These are phyloP conservation scores for Strigamia maritima DNA, from an alignment of 2,888 invertebrate species.

Conservation along the genomic window DNA sequence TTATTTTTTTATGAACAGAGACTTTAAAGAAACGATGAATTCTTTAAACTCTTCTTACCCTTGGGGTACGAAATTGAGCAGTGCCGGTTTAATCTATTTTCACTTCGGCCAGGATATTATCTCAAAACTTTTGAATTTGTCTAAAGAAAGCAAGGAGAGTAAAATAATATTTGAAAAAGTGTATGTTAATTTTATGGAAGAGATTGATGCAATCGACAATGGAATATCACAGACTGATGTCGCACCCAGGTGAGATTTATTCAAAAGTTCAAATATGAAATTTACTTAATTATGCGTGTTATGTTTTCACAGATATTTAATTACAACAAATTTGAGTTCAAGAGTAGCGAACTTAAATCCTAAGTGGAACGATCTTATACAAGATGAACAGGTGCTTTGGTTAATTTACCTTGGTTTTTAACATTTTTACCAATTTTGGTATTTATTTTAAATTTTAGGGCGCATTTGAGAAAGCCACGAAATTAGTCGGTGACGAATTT, in stretches of 20 bases:
- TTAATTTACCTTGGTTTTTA: conserved; percentile 36
- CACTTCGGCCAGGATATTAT: conserved; percentile 83
- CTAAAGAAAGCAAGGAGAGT: conserved; percentile 57
- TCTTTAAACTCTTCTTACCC: conserved; percentile 59
- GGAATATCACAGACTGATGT: conserved; percentile 79
- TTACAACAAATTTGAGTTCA: conserved; percentile 73
- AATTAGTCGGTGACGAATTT: conserved; percentile 76
- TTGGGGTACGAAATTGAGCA: conserved; percentile 72
- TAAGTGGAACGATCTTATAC: conserved; percentile 66
- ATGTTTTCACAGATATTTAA: conserved; percentile 60
- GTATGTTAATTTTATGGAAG: conserved; percentile 83
- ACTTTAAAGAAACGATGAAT: conserved; percentile 67
- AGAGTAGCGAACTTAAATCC: conserved; percentile 78
- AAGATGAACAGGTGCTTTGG: conserved; percentile 52
- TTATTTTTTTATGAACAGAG: conserved; percentile 49
- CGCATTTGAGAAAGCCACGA: conserved; percentile 63
- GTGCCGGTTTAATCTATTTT: conserved; percentile 87
- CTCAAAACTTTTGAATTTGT: conserved; percentile 56
- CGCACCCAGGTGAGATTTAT: conserved; percentile 47
- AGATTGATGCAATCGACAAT: conserved; percentile 96
- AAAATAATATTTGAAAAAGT: conserved; percentile 59
- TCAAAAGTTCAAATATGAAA: not conserved
- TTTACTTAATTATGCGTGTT: not conserved
- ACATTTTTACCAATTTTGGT: not conserved
- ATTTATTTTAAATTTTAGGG: not conserved